Evolutionary conservation across 2,888 invertebrate species (phyloP), one percentile per base, ranked within the genome.

Genomic region (Drosophila limbata): DNA sequence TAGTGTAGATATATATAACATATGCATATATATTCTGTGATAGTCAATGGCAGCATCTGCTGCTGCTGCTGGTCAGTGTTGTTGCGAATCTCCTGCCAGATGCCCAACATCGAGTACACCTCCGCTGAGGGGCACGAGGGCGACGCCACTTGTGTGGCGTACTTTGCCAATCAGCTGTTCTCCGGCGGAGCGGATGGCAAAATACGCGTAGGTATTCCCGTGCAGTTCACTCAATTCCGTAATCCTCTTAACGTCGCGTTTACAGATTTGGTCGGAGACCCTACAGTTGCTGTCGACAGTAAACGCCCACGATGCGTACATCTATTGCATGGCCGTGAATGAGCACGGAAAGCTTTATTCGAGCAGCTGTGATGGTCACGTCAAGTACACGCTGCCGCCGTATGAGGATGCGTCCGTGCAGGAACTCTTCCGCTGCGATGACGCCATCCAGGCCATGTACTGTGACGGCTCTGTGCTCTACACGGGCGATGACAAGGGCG

Each of bases 101-200:
- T 88, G 86, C 62, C 53, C 52, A 81, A 70, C 51, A 82, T 92
- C 53, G 91, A 90, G 68, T 82, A 84, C 79, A 77, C 78, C 19
- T 90, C 92, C 1, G 21, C 68, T 4, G 92, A 91, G 63, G 90
- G 91, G 42, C 93, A 93, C 65, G 91, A 91, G 69, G 92, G 92
- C 25, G 93, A 93, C 81, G 91, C 90, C 60, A 90, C 90, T 45
- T 91, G 90, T 66, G 69, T 93, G 63, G 75, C 79, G 37, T 92
- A 86, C 72, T 84, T 77, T 45, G 79, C 90, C 45, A 84, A 88
- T 53, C 82, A 90, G 76, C 77, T 92, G 55, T 92, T 91, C 74
- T 91, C 91, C 48, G 92, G 92, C 40, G 93, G 93, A 11, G 91
- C 92, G n/a, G 93, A 93, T 86, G 93, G 93, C 21, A 92, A 91